Base-by-base conservation (phyloP, 2,797 vertebrate species). In the Macropus fuliginosus region DNA sequence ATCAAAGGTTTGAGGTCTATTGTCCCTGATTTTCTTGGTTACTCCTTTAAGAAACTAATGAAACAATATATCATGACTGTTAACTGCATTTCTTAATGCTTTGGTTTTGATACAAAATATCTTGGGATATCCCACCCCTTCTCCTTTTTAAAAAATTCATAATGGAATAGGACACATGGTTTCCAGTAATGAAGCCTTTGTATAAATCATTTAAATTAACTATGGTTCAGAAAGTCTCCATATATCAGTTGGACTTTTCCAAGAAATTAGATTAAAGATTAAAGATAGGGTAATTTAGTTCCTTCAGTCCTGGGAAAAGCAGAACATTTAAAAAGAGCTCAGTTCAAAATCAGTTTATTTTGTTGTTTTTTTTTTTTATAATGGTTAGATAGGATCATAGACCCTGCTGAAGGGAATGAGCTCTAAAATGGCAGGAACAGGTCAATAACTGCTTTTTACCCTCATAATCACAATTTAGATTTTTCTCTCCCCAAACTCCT, bases 141-240 rank as follows among this genome's bases (percentile, higher is more conserved):
- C 40, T 54, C 10, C 93, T 93, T 54, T 21, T 5, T 0, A 4
- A 14, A 89, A 93, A 91, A 55, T 29, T 92, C 92, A 90, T 29
- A 56, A 87, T n/a, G 12, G 74, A 46, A 94, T n/a, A 95, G 10
- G 52, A 96, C 54, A n/a, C 12, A 95, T 96, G 1, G 0, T 62
- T 97, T 97, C 57, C 92, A 92, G 27, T 94, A 96, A 91, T 95
- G 74, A 90, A 93, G 91, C 96, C 57, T 94, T 97, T 81, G 95
- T 50, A 94, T 57, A 97, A 96, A 93, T 96, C 57, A 94, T 96
- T 96, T 95, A 94, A 57, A 52, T 57, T 94, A 91, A 94, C 34
- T 90, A 34, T 90, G 16, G 74, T 94, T 98, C n/a, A 74, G 46
- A 91, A 97, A 96, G 24, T 54, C 91, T 31, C 46, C 97, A 34